Evolutionary conservation across 1,140 invertebrate genomes (phyloP), one percentile per base, ranked within the genome.

Genomic region (Drosophila subobscura): DNA sequence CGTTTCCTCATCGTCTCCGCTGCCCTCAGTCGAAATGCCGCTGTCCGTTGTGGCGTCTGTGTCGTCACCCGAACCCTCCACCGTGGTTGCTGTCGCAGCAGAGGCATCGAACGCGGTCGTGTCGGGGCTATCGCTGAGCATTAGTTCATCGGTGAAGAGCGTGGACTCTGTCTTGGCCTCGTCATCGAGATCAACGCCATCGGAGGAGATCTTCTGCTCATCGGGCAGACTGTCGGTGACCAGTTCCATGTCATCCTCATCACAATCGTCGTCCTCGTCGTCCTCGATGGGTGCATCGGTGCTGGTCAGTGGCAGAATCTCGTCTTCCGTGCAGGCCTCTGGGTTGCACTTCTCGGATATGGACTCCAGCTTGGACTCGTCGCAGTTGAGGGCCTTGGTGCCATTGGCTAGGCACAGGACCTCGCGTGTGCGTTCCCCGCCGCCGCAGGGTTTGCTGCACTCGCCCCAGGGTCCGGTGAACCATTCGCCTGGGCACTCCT

Each of bases 401-500:
- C 95, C 94, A 57, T 96, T 96, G 44, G 94, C 93, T 50, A 98
- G 91, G 83, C 97, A 99, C 60, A 98, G 92, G 0, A 97, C 94
- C 81, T 95, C 94, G 6, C 97, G 93, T 2, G 91, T 92, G 84
- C 94, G 95, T 47, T 93, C 93, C 7, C 97, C 97, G 7, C 96
- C 96, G 2, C 96, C 97, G 80, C 97, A 98, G 29, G 93, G 90
- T 81, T 96, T 96, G 1, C 95, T 94, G 73, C 97, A 98, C 93
- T 95, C 91, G 51, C 93, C 94, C 95, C 96, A 98, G 1, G 97
- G 97, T 10, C 96, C 97, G 50, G 95, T 93, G 81, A 96, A 97
- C 97, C 97, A 99, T 89, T 96, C 94, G 29, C 96, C 96, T 44
- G 96, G 94, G 88, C 97, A 98, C 52, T 94, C 93, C 58, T 94